Evolutionary conservation across 2,797 vertebrate genomes (phyloP).

Genomic region (Urocyon cinereoargenteus): DNA sequence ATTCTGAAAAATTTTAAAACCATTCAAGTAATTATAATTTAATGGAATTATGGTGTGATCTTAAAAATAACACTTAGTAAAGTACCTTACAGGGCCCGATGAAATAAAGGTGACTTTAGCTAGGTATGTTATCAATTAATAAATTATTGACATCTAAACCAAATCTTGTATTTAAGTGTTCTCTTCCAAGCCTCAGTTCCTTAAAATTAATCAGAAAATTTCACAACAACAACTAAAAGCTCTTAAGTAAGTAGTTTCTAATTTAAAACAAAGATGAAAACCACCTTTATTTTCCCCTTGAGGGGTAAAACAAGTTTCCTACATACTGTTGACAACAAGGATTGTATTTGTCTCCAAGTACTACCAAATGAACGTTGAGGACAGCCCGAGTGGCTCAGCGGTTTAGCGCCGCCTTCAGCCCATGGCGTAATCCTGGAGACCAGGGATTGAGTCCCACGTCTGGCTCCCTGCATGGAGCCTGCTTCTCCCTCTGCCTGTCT

Average conservation of each 20-base stretch:
- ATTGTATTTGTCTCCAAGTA: background rate
- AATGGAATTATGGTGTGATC: background rate
- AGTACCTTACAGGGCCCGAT: slow-evolving; percentile 1
- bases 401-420: too few relatives aligned
- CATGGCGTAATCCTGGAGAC: too few relatives aligned
- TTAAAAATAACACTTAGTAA: slow-evolving; percentile 59
- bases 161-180: slow-evolving; percentile 48
- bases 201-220: slow-evolving; percentile 46
- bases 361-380: background rate
- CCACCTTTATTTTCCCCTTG: background rate
- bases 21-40: slow-evolving; percentile 54
- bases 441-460: too few relatives aligned
- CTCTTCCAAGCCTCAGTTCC: slow-evolving; percentile 24
- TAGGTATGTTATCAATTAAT: slow-evolving; percentile 21
- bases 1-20: slow-evolving; percentile 55
- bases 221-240: background rate
- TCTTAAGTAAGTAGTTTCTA: slow-evolving; percentile 47
- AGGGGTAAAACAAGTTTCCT: background rate
- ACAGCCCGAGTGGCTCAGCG: too few relatives aligned
- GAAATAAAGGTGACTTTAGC: slow-evolving; percentile 50
- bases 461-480: too few relatives aligned
- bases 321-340: background rate
- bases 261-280: slow-evolving; percentile 55
- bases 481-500: too few relatives aligned
- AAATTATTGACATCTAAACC: slow-evolving; percentile 14